Conservation (phyloP, 2,797 vertebrate species). For the Bradypodion pumilum region DNA sequence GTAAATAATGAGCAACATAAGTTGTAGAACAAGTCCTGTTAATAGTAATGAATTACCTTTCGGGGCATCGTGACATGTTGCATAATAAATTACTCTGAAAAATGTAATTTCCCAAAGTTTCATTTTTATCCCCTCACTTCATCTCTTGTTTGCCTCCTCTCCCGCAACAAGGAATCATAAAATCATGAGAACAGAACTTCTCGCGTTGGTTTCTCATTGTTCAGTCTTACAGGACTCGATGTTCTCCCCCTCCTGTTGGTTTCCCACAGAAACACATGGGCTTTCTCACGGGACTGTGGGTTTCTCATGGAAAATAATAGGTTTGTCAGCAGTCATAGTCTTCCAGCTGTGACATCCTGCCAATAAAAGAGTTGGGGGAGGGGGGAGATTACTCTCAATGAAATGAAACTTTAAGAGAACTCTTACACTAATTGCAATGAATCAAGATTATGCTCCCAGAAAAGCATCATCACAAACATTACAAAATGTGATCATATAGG, state of each 20-base stretch:
- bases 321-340: slow-evolving; percentile 59
- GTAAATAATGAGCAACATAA: background rate
- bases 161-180: slow-evolving; percentile 67
- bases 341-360: slow-evolving; percentile 64
- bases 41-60: background rate
- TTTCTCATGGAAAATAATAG: slow-evolving; percentile 70
- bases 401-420: slow-evolving; percentile 63
- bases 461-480: slow-evolving; percentile 54
- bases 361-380: slow-evolving; percentile 58
- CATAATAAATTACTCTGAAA: background rate
- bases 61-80: background rate
- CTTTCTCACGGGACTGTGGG: slow-evolving; percentile 76
- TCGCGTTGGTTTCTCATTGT: slow-evolving; percentile 68
- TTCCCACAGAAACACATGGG: slow-evolving; percentile 75
- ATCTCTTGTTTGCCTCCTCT: no score
- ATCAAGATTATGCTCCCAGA: slow-evolving; percentile 63
- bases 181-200: slow-evolving; percentile 65
- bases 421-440: slow-evolving; percentile 50
- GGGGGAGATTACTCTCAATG: slow-evolving; percentile 60
- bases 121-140: background rate
- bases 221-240: slow-evolving; percentile 70
- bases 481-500: slow-evolving; percentile 55
- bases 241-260: slow-evolving; percentile 65
- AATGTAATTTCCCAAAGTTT: background rate
- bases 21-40: background rate